phyloP scores from a whole-genome alignment of 1,140 invertebrate genomes.

The Cotesia vestalis region DNA sequence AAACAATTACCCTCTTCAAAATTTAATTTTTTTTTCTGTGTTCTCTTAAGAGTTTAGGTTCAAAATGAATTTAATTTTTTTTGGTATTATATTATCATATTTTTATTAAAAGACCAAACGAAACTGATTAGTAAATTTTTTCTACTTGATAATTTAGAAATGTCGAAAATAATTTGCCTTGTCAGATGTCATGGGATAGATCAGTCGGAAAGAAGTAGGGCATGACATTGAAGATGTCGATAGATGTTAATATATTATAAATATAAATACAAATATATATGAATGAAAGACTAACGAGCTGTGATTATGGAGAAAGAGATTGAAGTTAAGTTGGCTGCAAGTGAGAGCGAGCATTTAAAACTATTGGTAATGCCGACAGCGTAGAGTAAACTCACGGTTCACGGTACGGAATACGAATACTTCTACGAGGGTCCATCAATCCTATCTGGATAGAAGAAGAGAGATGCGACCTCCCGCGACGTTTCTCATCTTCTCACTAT shows the following conservation, averaged over 20 bases:
- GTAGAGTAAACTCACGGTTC: too few species aligned
- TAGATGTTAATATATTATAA: constrained; percentile 37
- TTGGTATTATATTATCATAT: too few species aligned
- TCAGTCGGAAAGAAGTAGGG: constrained; percentile 41
- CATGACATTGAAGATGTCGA: constrained; percentile 39
- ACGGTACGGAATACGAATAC: too few species aligned
- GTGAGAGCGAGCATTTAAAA: background rate
- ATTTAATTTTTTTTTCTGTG: too few species aligned
- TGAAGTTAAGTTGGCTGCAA: background rate
- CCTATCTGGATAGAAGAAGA: constrained; percentile 39
- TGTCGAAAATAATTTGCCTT: background rate
- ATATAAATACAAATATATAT: constrained; percentile 22
- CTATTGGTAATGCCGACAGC: constrained; percentile 5
- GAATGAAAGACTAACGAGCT: constrained; percentile 60
- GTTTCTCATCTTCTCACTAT: constrained; percentile 59
- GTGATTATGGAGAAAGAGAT: constrained; percentile 45
- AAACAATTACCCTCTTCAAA: too few species aligned
- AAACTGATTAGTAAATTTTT: too few species aligned
- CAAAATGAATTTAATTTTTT: too few species aligned
- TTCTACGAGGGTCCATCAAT: constrained; percentile 56
- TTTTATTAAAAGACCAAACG: too few species aligned
- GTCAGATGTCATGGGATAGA: constrained; percentile 23
- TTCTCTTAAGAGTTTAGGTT: too few species aligned
- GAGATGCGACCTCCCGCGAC: constrained; percentile 57
- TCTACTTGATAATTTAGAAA: background rate